Conservation (phyloP, 2,888 invertebrate genomes). For the Drosophila kanekoi region DNA sequence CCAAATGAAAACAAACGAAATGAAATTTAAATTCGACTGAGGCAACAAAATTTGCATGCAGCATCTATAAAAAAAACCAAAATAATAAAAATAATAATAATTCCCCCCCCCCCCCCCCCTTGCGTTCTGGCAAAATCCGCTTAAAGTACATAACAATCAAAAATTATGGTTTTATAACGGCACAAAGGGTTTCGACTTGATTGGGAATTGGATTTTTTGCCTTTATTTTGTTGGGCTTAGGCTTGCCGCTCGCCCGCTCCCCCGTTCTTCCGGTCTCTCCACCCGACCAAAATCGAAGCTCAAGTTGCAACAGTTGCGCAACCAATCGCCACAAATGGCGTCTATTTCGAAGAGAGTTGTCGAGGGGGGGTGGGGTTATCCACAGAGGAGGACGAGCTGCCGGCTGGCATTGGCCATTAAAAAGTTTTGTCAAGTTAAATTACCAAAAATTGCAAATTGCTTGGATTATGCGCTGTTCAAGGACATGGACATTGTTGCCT, state of each 20-base stretch:
- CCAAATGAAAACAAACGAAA: slow-evolving; percentile 16
- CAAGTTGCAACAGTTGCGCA: slow-evolving; percentile 74
- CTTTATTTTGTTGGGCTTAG: not conserved
- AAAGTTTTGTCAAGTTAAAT: slow-evolving; percentile 82
- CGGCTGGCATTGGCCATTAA: slow-evolving; percentile 67
- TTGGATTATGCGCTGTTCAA: slow-evolving; percentile 75
- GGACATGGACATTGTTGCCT: slow-evolving; percentile 54
- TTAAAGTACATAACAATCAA: slow-evolving; percentile 74
- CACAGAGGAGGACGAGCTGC: slow-evolving; percentile 23
- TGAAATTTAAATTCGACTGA: slow-evolving; percentile 47
- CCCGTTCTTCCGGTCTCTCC: not conserved
- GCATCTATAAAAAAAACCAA: slow-evolving; percentile 16
- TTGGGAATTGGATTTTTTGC: slow-evolving; percentile 13
- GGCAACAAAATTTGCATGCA: slow-evolving; percentile 49
- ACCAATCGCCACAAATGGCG: slow-evolving; percentile 70
- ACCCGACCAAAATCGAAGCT: slow-evolving; percentile 16
- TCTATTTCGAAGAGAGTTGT: slow-evolving; percentile 9
- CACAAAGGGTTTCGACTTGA: slow-evolving; percentile 42
- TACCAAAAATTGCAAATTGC: slow-evolving; percentile 84
- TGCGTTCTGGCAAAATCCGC: slow-evolving; percentile 44
- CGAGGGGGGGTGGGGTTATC: not conserved
- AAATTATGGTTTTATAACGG: slow-evolving; percentile 68
- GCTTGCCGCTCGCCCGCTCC: not conserved
- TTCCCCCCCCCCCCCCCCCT: not conserved
- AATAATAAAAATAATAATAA: not conserved